Evolutionary conservation across 1,140 invertebrate species (phyloP).

Genomic region (Bombus fervidus): DNA sequence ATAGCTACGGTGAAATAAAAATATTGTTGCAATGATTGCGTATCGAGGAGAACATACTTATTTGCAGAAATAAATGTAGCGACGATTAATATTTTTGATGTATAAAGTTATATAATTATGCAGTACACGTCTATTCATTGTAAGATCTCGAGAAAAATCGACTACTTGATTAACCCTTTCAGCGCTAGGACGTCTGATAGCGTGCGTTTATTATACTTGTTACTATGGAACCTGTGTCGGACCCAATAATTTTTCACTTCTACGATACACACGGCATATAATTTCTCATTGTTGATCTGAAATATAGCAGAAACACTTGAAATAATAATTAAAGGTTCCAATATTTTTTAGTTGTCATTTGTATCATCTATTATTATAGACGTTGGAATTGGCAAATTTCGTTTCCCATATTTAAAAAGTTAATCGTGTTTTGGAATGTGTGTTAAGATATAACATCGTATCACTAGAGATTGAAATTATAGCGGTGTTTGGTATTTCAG

Average conservation of each 20-base stretch:
- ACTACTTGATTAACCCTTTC: neutral
- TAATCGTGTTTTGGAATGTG: neutral
- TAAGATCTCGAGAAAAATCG: neutral
- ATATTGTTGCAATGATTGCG: too few relatives aligned
- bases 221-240: neutral
- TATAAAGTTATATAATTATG: too few relatives aligned
- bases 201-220: neutral
- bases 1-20: too few relatives aligned
- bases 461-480: neutral
- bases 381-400: neutral
- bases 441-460: neutral
- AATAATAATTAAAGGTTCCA: neutral
- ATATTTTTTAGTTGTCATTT: neutral
- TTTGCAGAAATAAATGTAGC: too few relatives aligned
- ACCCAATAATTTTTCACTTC: neutral
- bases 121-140: neutral
- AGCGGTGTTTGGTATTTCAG: neutral
- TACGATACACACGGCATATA: neutral
- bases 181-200: neutral
- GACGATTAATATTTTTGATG: too few relatives aligned
- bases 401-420: neutral
- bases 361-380: accelerated
- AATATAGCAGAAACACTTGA: neutral
- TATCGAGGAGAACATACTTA: too few relatives aligned
- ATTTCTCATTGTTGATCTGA: neutral